phyloP scores from a whole-genome alignment of 2,113 vertebrate species.

The Leptocoma aspasia region DNA sequence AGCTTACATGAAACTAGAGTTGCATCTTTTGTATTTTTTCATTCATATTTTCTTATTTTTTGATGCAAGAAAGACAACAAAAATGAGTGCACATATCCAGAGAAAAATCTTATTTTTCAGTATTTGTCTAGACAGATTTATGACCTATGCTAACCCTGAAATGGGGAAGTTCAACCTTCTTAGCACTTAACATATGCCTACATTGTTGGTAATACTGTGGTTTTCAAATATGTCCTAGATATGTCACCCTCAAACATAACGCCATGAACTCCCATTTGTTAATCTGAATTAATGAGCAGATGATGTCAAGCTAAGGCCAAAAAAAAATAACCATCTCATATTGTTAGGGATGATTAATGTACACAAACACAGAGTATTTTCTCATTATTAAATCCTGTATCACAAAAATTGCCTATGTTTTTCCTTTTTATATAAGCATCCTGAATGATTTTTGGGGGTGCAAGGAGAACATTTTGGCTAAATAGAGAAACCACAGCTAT shows the following conservation, averaged over 20 bases:
- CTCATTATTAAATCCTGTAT: not conserved
- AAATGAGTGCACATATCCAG: not conserved
- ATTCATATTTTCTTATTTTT: not conserved
- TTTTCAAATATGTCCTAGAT: constrained; percentile 43
- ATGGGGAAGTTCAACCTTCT: not conserved
- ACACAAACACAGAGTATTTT: not conserved
- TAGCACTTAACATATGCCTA: constrained; percentile 4
- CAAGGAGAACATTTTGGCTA: not conserved
- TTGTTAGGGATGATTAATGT: not conserved
- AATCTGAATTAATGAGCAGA: constrained; percentile 58
- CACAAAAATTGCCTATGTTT: not conserved
- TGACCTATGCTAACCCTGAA: not conserved
- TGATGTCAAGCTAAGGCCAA: not conserved
- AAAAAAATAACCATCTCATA: not conserved
- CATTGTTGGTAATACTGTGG: not conserved
- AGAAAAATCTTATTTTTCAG: not conserved
- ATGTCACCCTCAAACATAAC: constrained; percentile 28
- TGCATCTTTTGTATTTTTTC: not conserved
- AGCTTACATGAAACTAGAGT: not conserved
- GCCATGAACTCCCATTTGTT: not conserved
- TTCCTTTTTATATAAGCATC: not conserved
- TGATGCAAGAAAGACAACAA: not conserved
- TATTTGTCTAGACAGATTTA: not conserved
- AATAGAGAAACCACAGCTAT: not conserved
- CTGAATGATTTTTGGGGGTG: accelerated